Conservation (phyloP, 2,888 invertebrate genomes). For the Drosophila dives region DNA sequence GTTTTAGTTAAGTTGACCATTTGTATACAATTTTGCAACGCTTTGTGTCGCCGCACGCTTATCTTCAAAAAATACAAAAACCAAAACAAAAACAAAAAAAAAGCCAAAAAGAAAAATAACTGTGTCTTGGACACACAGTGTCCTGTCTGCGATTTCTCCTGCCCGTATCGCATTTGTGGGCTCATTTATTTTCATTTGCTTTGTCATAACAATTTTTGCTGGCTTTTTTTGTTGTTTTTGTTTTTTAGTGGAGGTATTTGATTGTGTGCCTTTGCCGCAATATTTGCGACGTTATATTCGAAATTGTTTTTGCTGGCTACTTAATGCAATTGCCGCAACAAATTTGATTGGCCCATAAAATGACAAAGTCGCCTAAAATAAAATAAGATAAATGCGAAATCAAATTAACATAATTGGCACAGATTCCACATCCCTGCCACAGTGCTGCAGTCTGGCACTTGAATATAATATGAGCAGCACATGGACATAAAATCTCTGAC, state of each 20-base stretch:
- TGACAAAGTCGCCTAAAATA: constrained; percentile 41
- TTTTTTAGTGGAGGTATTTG: constrained; percentile 29
- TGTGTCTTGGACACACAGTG: constrained; percentile 46
- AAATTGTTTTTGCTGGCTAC: constrained; percentile 58
- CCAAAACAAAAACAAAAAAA: neutral
- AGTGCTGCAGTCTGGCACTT: constrained; percentile 6
- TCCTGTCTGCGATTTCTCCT: constrained; percentile 34
- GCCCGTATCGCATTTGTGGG: constrained; percentile 68
- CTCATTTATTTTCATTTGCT: constrained; percentile 80
- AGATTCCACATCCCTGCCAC: constrained; percentile 51
- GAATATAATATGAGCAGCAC: constrained; percentile 25
- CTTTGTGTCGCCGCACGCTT: constrained; percentile 66
- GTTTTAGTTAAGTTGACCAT: constrained; percentile 80
- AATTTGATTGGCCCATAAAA: constrained; percentile 74
- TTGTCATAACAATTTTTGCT: constrained; percentile 73
- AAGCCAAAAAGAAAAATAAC: constrained; percentile 3
- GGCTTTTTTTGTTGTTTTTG: constrained; percentile 34
- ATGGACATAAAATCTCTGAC: neutral
- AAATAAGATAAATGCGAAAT: constrained; percentile 56
- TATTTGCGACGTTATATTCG: constrained; percentile 55
- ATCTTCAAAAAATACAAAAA: constrained; percentile 52
- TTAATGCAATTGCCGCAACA: constrained; percentile 76
- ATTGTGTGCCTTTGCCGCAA: constrained; percentile 37
- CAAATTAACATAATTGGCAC: constrained; percentile 76
- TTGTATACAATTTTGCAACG: constrained; percentile 75